Evolutionary conservation across 1,140 invertebrate genomes (phyloP), one percentile per base, ranked within the genome.

Genomic region (Drosophila parabipectinata): DNA sequence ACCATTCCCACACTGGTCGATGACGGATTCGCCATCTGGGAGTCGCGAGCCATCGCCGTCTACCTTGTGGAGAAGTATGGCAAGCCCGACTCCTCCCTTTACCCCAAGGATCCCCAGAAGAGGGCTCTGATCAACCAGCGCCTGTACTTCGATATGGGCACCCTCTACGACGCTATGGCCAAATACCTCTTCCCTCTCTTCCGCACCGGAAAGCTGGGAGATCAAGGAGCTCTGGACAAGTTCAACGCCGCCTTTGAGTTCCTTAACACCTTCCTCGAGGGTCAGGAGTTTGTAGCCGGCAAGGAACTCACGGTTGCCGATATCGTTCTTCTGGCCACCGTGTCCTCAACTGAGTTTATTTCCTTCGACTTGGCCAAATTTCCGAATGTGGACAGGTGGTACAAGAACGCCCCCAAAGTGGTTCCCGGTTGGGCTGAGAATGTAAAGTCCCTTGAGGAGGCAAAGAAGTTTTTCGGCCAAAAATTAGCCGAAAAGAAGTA

Each of bases 301-400:
- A 92, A 93, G 47, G 92, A 93, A 44, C 88, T 97, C 8, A 97
- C 96, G 6, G 90, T 97, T 18, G 96, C 96, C 1, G 96, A 96
- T 82, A 91, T 96, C 7, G 74, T 93, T 9, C 72, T 96, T 6
- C 81, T 94, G n/a, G 92, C 94, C 6, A 93, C 93, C 1, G 92
- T 96, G 8, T 94, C 95, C 6, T 95, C 94, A 52, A 96, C 41
- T 6, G 14, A 15, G 90, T 93, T 93, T 0, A 91, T 94, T 3
- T 93, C 94, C 3, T 94, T 95, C 48, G 93, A 96, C 75, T 78
- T 96, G 10, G 92, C 92, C n/a, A 93, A 94, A 63, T 96, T 95
- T 88, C 91, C 93, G 3, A 96, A 97, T 62, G 93, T 97, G 37
- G 89, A 77, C 18, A 93, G 93, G 63, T 97, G 96, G 96, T 93